Conservation (phyloP, 2,888 invertebrate species). For the Argyresthia goedartella region DNA sequence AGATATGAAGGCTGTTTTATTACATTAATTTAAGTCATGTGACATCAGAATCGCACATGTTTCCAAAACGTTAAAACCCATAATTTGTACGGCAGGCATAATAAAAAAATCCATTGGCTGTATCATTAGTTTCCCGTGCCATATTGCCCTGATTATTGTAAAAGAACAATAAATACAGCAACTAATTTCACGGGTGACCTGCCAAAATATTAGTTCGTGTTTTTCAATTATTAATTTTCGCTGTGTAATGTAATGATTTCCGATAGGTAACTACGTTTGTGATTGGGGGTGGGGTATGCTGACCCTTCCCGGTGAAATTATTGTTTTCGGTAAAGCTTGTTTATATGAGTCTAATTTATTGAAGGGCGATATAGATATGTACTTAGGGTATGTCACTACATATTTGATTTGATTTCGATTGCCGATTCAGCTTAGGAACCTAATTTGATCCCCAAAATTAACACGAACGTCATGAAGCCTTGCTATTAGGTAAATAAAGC, state of each 20-base stretch:
- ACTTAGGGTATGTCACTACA: too few relatives aligned
- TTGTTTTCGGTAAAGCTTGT: neutral
- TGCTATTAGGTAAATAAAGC: too few relatives aligned
- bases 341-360: too few relatives aligned
- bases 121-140: slow-evolving; percentile 1
- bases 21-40: too few relatives aligned
- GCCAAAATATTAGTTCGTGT: slow-evolving; percentile 22
- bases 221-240: slow-evolving; percentile 34
- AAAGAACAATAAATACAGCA: slow-evolving; percentile 3
- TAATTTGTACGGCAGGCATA: slow-evolving; percentile 6
- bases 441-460: too few relatives aligned
- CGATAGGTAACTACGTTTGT: slow-evolving; percentile 18
- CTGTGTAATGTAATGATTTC: slow-evolving; percentile 32
- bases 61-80: slow-evolving; percentile 5
- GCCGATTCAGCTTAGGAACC: too few relatives aligned
- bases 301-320: neutral
- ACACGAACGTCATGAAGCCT: too few relatives aligned
- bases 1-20: too few relatives aligned
- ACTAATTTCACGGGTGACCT: slow-evolving; percentile 27
- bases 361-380: too few relatives aligned
- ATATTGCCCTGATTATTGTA: slow-evolving; percentile 1
- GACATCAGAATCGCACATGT: slow-evolving; percentile 2
- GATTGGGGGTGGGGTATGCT: neutral
- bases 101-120: neutral
- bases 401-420: too few relatives aligned